Percentiles rank a stretch among this genome's conserved stretches.
Conservation (phyloP, 2,113 vertebrate genomes). For the Mola mola region DNA sequence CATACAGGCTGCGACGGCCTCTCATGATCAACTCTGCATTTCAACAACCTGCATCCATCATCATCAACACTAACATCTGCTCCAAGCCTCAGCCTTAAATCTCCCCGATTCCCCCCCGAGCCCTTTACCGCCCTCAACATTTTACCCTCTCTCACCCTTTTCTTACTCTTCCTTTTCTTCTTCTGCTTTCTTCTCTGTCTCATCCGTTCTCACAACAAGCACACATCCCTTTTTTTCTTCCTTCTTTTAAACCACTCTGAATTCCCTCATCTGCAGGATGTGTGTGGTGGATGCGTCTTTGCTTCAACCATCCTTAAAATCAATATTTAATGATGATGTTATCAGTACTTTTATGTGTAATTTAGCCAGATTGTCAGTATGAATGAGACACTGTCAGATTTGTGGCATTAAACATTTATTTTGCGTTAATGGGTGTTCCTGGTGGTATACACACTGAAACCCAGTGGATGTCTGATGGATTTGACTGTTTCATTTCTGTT, state of each 20-base stretch:
- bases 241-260: constrained; percentile 18
- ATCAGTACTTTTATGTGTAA: constrained; percentile 80
- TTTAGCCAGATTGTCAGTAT: constrained; percentile 76
- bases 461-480: constrained; percentile 73
- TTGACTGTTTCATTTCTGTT: constrained; percentile 63
- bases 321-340: constrained; percentile 84
- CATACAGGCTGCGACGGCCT: constrained; percentile 69
- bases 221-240: not conserved
- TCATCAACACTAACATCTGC: constrained; percentile 85
- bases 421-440: constrained; percentile 74
- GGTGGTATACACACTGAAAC: constrained; percentile 66
- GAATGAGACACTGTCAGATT: constrained; percentile 78
- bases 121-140: constrained; percentile 38
- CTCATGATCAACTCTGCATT: constrained; percentile 81
- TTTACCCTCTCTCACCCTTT: constrained; percentile 16
- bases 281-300: constrained; percentile 42
- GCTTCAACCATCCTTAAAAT: constrained; percentile 68
- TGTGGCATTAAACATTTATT: constrained; percentile 75
- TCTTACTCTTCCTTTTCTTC: constrained; percentile 19
- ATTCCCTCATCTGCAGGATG: constrained; percentile 29
- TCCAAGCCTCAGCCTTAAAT: constrained; percentile 81
- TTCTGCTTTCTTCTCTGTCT: constrained; percentile 24
- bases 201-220: constrained; percentile 26
- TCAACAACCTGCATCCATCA: constrained; percentile 83
- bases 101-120: constrained; percentile 58